These are phyloP conservation scores for Prionailurus viverrinus DNA, from an alignment of 2,113 vertebrate genomes.

Conservation along the genomic window DNA sequence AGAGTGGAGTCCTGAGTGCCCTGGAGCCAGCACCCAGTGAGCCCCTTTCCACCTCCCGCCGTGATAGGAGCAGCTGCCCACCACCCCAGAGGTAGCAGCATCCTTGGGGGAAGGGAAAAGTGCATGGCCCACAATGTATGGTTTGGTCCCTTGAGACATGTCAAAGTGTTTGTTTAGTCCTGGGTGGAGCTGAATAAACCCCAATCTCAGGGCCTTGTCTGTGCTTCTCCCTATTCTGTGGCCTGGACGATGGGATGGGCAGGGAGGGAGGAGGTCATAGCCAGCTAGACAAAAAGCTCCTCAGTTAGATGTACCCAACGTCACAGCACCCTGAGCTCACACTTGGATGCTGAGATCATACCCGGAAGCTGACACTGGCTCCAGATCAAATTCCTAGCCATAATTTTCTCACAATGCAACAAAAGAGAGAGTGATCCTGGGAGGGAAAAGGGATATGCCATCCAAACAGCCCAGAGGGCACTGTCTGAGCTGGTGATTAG, in stretches of 20 bases:
- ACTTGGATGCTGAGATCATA: slow-evolving; percentile 74
- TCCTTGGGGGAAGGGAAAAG: background rate
- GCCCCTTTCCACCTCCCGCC: background rate
- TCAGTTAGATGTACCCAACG: slow-evolving; percentile 24
- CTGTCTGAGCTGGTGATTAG: slow-evolving; percentile 84
- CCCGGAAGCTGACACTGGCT: slow-evolving; percentile 75
- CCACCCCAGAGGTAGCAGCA: slow-evolving; percentile 60
- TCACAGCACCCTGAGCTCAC: slow-evolving; percentile 53
- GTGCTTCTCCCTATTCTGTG: slow-evolving; percentile 66
- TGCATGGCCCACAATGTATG: slow-evolving; percentile 46
- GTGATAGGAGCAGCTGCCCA: slow-evolving; percentile 44
- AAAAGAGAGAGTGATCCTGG: slow-evolving; percentile 83
- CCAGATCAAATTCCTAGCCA: slow-evolving; percentile 78
- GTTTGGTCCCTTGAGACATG: slow-evolving; percentile 73
- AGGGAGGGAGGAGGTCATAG: background rate
- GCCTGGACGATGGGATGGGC: background rate
- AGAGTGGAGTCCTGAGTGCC: slow-evolving; percentile 77
- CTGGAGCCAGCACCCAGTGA: slow-evolving; percentile 13
- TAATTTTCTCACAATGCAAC: slow-evolving; percentile 82
- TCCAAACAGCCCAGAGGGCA: slow-evolving; percentile 80
- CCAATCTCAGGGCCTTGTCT: slow-evolving; percentile 65
- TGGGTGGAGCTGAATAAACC: slow-evolving; percentile 79
- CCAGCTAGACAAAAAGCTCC: slow-evolving; percentile 3
- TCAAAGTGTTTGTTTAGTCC: slow-evolving; percentile 68
- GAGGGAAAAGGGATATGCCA: slow-evolving; percentile 74